phyloP scores from a whole-genome alignment of 2,113 vertebrate genomes.

The Herpetotheres cachinnans region DNA sequence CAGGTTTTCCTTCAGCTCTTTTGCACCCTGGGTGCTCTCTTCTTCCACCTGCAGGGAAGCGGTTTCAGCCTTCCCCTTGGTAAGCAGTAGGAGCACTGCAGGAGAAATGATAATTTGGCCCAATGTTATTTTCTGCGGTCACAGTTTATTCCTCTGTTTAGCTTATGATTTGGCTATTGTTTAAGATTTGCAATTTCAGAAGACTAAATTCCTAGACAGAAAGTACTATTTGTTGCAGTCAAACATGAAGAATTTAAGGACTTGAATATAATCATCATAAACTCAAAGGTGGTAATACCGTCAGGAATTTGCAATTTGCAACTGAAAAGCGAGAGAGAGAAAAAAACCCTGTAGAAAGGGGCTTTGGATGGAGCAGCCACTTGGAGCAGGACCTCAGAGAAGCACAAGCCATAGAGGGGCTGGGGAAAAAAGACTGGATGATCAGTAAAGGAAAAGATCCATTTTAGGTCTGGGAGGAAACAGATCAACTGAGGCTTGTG shows the following conservation, averaged over 20 bases:
- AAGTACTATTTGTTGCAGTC: neutral
- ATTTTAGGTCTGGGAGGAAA: neutral
- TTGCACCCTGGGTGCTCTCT: too few relatives aligned
- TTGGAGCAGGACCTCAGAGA: neutral
- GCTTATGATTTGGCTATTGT: neutral
- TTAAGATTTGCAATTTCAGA: neutral
- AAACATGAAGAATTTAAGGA: neutral
- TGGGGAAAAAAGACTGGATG: neutral
- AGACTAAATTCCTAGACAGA: neutral
- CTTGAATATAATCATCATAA: neutral
- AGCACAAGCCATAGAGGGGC: too few relatives aligned
- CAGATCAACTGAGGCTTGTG: neutral
- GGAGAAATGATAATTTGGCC: neutral
- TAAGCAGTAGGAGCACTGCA: neutral
- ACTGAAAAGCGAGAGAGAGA: neutral
- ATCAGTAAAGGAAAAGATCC: neutral
- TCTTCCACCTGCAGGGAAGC: neutral
- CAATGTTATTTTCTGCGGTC: neutral
- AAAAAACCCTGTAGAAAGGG: neutral
- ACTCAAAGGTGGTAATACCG: neutral
- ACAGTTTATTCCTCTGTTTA: neutral
- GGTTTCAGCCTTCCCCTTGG: neutral
- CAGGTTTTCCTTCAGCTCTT: neutral
- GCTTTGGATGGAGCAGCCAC: neutral
- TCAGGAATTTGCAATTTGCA: neutral